Conservation (phyloP, 2,888 invertebrate species). For the Acleris emargana region DNA sequence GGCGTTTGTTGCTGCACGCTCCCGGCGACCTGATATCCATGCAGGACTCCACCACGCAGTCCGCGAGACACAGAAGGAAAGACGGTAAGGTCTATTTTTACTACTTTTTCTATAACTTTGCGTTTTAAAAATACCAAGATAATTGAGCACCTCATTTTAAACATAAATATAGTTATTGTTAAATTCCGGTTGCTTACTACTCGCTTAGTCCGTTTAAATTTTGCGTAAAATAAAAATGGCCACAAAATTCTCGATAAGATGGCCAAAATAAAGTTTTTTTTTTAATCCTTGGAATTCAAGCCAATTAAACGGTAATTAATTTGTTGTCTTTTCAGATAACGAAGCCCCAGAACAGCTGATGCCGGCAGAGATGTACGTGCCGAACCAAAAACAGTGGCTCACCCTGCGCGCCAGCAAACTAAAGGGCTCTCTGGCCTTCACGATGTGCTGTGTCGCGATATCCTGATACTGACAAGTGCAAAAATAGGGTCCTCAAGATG, state of each 20-base stretch:
- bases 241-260: too few species aligned
- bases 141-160: background rate
- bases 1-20: slow-evolving; percentile 89
- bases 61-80: slow-evolving; percentile 67
- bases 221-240: too few species aligned
- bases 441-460: slow-evolving; percentile 64
- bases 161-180: too few species aligned
- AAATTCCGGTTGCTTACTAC: too few species aligned
- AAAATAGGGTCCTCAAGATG: too few species aligned
- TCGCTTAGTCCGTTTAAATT: too few species aligned
- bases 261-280: too few species aligned
- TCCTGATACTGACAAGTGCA: slow-evolving; percentile 10
- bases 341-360: slow-evolving; percentile 85
- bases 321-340: slow-evolving; percentile 59
- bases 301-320: background rate
- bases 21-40: slow-evolving; percentile 94
- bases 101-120: background rate
- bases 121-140: background rate
- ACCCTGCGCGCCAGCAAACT: slow-evolving; percentile 87
- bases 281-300: background rate
- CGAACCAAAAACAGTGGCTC: slow-evolving; percentile 95
- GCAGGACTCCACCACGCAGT: slow-evolving; percentile 78
- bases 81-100: slow-evolving; percentile 54
- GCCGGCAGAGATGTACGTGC: slow-evolving; percentile 97
- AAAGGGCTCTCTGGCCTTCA: slow-evolving; percentile 63